Conservation (phyloP, 2,888 invertebrate species). For the Drosophila siamana region DNA sequence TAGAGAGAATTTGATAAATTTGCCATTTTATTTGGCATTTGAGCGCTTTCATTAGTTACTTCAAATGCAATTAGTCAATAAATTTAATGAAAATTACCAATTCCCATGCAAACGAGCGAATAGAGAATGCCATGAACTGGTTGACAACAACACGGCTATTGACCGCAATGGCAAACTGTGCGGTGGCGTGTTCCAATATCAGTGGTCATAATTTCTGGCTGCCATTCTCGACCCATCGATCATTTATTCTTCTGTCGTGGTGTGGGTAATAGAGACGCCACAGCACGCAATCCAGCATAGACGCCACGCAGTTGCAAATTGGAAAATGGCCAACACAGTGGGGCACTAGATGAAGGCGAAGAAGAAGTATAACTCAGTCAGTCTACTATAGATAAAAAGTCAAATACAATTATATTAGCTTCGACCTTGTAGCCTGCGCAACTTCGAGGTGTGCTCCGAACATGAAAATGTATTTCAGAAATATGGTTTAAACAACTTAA, state of each 20-base stretch:
- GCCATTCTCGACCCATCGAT: constrained; percentile 63
- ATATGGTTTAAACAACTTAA: constrained; percentile 14
- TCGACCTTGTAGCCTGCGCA: constrained; percentile 33
- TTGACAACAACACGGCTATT: constrained; percentile 27
- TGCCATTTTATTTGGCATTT: constrained; percentile 72
- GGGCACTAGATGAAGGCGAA: no score
- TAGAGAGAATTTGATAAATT: constrained; percentile 61
- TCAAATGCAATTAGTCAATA: constrained; percentile 79
- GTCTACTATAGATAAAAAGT: constrained; percentile 29
- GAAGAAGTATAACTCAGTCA: constrained; percentile 7
- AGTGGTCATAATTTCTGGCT: constrained; percentile 63
- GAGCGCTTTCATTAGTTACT: constrained; percentile 64
- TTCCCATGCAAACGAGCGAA: constrained; percentile 62
- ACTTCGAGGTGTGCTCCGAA: constrained; percentile 24
- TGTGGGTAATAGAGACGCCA: constrained; percentile 40
- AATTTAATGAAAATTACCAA: constrained; percentile 73
- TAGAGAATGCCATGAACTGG: constrained; percentile 46
- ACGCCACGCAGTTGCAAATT: constrained; percentile 55
- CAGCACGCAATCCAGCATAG: constrained; percentile 41
- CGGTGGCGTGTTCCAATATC: constrained; percentile 61
- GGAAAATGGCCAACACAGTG: constrained; percentile 44
- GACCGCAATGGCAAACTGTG: constrained; percentile 5
- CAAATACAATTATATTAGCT: constrained; percentile 45
- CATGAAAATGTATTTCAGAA: background rate
- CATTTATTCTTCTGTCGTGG: constrained; percentile 43